Base-by-base conservation (phyloP, 2,888 invertebrate species). In the Tridacna crocea region DNA sequence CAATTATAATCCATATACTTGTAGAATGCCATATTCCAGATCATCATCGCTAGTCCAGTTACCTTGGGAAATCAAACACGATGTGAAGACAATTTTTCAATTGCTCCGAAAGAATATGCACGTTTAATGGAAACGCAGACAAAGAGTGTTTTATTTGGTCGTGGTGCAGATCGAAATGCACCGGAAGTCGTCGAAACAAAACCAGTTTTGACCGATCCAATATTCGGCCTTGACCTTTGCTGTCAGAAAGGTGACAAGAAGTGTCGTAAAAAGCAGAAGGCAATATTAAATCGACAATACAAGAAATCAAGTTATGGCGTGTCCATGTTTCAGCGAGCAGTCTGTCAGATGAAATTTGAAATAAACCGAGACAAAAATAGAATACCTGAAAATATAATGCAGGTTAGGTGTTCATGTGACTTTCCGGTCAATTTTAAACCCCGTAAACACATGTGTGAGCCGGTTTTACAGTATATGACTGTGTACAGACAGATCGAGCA, bases 331-430 rank as follows among this genome's bases (percentile, higher is more conserved):
- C 17, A 17, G 19, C 36, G n/a, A 46, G 72, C 72, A 15, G 58
- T 72, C 15, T 72, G 72, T 72, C 72, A 55, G 48, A 58, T 55
- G 72, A 72, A 55, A 22, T 72, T 58, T 24, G 58, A 58, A 58
- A 27, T 27, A 36, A 58, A 72, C 19, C 26, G 10, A 19, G 72
- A 72, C 58, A 27, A 11, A 58, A 72, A 72, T 27, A 72, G 72
- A 55, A 27, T 58, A 58, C 72, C 72, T 15, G 55, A 58, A 58
- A 19, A 15, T 26, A 55, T 72, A 24, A 27, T 72, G 3, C 48
- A 72, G 19, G 72, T 58, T 4, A 58, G 27, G 26, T 72, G 72
- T 19, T 55, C 72, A 15, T 72, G 72, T 36, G 26, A 51, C 15
- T 51, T 72, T 26, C 72, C 72, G 22, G 2, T 55, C 15, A 27